Conservation (phyloP, 2,113 vertebrate species). For the Psilopogon haemacephalus region DNA sequence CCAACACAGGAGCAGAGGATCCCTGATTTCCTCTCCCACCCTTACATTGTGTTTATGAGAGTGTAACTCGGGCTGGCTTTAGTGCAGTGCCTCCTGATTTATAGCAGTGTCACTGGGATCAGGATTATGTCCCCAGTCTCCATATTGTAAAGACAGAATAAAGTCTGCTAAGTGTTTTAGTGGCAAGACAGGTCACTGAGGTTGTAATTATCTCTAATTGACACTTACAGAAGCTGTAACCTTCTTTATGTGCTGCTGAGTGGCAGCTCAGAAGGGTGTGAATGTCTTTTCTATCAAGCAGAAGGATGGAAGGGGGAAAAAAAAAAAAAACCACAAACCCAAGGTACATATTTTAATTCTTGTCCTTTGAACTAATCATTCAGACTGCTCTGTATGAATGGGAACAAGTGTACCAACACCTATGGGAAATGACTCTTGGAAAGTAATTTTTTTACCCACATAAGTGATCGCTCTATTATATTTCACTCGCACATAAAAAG, state of each 20-base stretch:
- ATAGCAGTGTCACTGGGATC: not conserved
- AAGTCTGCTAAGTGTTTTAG: constrained; percentile 41
- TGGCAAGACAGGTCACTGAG: constrained; percentile 33
- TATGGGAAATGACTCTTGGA: not conserved
- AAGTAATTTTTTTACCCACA: not conserved
- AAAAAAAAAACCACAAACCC: accelerated
- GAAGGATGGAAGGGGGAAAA: not conserved
- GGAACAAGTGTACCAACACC: not conserved
- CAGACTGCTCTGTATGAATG: not conserved
- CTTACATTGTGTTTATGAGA: not conserved
- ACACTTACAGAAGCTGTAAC: constrained; percentile 30
- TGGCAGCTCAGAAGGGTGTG: not conserved
- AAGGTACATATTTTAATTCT: constrained; percentile 20
- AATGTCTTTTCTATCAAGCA: not conserved
- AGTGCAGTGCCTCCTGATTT: not conserved
- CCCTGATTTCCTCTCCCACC: not conserved
- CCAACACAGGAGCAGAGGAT: not conserved
- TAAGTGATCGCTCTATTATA: not conserved
- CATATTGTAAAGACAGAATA: constrained; percentile 8
- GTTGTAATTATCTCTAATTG: constrained; percentile 55
- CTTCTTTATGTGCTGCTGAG: constrained; percentile 24
- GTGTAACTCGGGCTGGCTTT: accelerated
- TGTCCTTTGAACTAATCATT: not conserved
- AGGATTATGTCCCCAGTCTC: not conserved
- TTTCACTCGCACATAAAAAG: not conserved